Evolutionary conservation across 2,888 invertebrate genomes (phyloP).

Genomic region (Ceramica pisi): DNA sequence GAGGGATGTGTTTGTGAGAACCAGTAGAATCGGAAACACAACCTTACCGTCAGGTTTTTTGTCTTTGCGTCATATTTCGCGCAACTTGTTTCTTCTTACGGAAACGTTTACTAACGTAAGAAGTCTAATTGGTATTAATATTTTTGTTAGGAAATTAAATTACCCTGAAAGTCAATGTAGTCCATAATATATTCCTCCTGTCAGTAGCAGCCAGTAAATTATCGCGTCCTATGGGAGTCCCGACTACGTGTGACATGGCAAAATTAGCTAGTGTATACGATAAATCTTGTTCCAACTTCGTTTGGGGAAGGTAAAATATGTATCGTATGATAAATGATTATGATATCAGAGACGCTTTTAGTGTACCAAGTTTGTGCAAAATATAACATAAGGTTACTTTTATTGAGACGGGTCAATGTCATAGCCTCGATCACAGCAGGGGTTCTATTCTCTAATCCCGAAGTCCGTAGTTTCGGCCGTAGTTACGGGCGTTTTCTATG

Average conservation of each 20-base stretch:
- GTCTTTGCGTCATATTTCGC: no score
- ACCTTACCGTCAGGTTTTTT: no score
- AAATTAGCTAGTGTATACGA: neutral
- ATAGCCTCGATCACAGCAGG: no score
- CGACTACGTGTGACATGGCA: neutral
- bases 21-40: no score
- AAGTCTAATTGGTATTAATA: neutral
- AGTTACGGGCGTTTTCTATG: no score
- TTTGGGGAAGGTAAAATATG: slow-evolving; percentile 3
- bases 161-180: neutral
- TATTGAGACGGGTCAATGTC: neutral
- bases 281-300: slow-evolving; percentile 4
- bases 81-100: no score
- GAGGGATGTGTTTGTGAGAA: no score
- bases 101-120: neutral
- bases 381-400: neutral
- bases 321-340: neutral
- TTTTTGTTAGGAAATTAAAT: neutral
- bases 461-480: no score
- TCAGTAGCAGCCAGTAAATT: neutral
- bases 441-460: no score
- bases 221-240: neutral
- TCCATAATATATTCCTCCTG: neutral
- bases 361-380: neutral
- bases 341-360: neutral